Conservation (phyloP, 1,140 invertebrate species). For the Dinoponera quadriceps region DNA sequence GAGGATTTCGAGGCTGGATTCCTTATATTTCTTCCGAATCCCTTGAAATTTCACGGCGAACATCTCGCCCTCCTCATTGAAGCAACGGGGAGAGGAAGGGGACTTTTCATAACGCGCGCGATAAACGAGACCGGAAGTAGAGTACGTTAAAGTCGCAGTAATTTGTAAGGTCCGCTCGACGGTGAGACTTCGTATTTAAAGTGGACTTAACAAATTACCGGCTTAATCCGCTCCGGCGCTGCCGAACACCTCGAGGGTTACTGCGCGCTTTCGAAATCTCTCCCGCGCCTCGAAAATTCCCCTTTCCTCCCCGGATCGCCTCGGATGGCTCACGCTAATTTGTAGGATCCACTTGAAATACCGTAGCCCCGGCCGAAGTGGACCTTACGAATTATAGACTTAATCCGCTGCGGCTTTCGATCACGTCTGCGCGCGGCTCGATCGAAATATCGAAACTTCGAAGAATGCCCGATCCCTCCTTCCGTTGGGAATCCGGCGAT, state of each 20-base stretch:
- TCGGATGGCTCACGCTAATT: neutral
- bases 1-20: conserved; percentile 23
- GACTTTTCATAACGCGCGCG: too few relatives aligned
- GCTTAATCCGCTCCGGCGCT: conserved; percentile 2
- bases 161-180: conserved; percentile 15
- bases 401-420: too few relatives aligned
- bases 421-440: too few relatives aligned
- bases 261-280: neutral
- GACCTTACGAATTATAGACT: too few relatives aligned
- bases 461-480: conserved; percentile 33
- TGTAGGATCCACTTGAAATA: too few relatives aligned
- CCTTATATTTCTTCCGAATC: conserved; percentile 14
- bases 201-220: conserved; percentile 25
- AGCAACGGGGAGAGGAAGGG: too few relatives aligned
- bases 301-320: neutral
- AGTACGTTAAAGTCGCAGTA: conserved; percentile 11
- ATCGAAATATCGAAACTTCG: conserved; percentile 36
- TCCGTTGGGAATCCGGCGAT: conserved; percentile 33
- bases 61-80: conserved; percentile 39
- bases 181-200: conserved; percentile 13
- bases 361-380: too few relatives aligned
- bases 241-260: neutral
- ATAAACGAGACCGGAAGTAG: neutral
- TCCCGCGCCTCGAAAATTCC: neutral
- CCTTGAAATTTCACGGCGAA: conserved; percentile 42